phyloP scores from a whole-genome alignment of 2,888 invertebrate species.

The Cantharis rufa region DNA sequence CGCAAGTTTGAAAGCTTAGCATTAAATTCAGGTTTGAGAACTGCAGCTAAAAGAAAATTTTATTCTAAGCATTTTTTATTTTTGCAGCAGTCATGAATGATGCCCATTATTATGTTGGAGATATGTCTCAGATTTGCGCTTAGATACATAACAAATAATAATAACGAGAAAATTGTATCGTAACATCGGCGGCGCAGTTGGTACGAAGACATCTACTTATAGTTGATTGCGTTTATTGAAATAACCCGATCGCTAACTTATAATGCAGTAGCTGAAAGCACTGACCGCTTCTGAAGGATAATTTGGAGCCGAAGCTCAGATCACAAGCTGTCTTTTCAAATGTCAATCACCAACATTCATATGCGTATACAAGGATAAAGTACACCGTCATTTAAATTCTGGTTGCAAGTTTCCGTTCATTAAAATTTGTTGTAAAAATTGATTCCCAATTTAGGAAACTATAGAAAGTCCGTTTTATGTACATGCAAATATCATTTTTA shows the following conservation, averaged over 20 bases:
- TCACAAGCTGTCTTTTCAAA: constrained; percentile 41
- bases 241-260: constrained; percentile 32
- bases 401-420: background rate
- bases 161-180: background rate
- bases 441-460: background rate
- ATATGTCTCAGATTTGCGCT: background rate
- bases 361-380: background rate
- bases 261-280: constrained; percentile 34
- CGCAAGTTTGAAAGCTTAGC: no score
- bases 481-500: background rate
- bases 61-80: background rate
- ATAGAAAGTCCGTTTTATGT: background rate
- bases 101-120: background rate
- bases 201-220: background rate
- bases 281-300: constrained; percentile 27
- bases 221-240: constrained; percentile 22
- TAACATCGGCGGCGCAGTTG: background rate
- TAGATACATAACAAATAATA: background rate
- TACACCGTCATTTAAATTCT: constrained; percentile 1
- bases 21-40: background rate
- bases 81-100: background rate
- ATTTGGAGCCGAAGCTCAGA: constrained; percentile 32
- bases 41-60: background rate
- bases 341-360: constrained; percentile 39
- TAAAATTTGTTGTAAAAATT: background rate